Conservation (phyloP, 1,140 invertebrate genomes). For the Pseudomyrmex concolor region DNA sequence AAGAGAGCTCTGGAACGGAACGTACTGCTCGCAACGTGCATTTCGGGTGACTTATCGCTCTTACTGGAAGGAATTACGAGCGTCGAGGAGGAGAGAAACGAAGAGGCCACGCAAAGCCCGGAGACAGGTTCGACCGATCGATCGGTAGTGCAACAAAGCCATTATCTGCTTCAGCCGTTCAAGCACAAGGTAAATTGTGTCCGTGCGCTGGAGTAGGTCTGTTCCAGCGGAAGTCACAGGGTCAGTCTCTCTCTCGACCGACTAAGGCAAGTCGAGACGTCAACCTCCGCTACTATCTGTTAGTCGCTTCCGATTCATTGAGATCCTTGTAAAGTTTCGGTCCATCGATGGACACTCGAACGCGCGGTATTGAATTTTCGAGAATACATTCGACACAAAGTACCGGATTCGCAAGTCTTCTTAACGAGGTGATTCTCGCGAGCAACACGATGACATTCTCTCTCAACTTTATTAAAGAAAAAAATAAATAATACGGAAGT, state of each 20-base stretch:
- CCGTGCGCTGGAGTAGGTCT: conserved; percentile 65
- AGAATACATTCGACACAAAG: conserved; percentile 31
- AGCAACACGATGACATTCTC: not conserved
- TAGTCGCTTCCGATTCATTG: conserved; percentile 70
- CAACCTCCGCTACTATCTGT: conserved; percentile 56
- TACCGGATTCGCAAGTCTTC: conserved; percentile 16
- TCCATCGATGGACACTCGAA: conserved; percentile 34
- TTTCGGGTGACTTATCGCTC: conserved; percentile 37
- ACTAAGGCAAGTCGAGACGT: conserved; percentile 51
- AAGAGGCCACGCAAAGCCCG: conserved; percentile 56
- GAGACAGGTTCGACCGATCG: conserved; percentile 71
- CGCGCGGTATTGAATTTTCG: conserved; percentile 17
- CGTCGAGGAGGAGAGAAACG: conserved; percentile 44
- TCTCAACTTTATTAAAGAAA: not conserved
- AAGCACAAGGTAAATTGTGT: conserved; percentile 74
- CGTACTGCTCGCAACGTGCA: conserved; percentile 8
- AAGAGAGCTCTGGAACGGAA: not conserved
- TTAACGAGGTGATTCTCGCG: not conserved
- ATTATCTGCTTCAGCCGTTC: conserved; percentile 75
- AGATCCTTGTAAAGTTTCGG: conserved; percentile 62
- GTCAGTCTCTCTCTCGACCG: conserved; percentile 49
- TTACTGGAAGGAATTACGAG: conserved; percentile 48
- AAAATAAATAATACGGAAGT: not conserved
- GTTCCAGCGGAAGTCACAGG: conserved; percentile 70
- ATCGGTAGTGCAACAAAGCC: conserved; percentile 72